phyloP scores from a whole-genome alignment of 2,113 vertebrate genomes.

The Platycercus adscitus region DNA sequence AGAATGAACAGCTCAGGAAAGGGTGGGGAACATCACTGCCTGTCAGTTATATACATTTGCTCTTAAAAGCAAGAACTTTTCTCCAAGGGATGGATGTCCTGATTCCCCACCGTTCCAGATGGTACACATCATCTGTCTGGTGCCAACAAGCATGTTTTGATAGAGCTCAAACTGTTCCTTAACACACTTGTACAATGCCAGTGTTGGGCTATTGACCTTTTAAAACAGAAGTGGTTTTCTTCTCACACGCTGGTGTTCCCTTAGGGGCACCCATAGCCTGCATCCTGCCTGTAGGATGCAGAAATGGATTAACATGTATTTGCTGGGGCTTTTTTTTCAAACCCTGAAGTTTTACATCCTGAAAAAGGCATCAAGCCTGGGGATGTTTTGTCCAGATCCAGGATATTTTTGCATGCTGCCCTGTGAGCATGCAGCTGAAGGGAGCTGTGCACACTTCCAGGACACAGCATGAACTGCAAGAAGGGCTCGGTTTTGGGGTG shows the following conservation, averaged over 20 bases:
- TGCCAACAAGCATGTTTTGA: background rate
- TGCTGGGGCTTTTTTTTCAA: background rate
- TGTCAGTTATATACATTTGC: background rate
- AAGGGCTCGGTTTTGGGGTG: background rate
- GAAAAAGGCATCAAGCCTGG: background rate
- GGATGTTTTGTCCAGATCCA: background rate
- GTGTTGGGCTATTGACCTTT: background rate
- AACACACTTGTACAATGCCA: accelerated
- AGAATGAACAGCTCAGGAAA: background rate
- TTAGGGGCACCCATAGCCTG: background rate
- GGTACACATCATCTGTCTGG: background rate
- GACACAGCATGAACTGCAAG: background rate
- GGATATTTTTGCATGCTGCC: background rate
- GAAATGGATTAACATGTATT: background rate
- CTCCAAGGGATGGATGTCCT: background rate
- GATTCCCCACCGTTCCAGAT: background rate
- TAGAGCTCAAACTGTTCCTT: background rate
- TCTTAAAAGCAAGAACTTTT: background rate
- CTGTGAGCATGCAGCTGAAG: background rate
- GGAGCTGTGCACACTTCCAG: background rate
- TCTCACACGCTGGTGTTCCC: background rate
- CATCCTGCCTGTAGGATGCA: background rate
- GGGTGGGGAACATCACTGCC: background rate
- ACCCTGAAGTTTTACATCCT: background rate
- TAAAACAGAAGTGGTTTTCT: background rate